Conservation (phyloP, 1,140 invertebrate genomes). For the Drosophila dunni region DNA sequence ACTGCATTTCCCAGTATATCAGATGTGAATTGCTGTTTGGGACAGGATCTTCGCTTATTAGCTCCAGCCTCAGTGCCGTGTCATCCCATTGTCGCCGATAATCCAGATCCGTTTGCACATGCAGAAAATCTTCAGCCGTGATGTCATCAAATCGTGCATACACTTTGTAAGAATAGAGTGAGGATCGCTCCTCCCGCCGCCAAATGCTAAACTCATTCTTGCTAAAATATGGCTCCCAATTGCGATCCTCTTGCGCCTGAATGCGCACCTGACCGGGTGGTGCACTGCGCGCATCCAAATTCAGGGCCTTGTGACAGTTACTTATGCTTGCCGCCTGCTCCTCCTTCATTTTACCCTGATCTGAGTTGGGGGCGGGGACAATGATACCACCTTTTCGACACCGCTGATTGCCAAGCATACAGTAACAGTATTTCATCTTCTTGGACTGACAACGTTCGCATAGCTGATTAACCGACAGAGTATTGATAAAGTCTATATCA, state of each 20-base stretch:
- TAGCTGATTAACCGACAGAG: slow-evolving; percentile 71
- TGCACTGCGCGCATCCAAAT: slow-evolving; percentile 34
- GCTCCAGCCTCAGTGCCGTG: slow-evolving; percentile 89
- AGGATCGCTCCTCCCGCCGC: slow-evolving; percentile 89
- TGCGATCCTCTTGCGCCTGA: slow-evolving; percentile 85
- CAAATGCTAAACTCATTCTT: slow-evolving; percentile 92
- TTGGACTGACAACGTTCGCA: slow-evolving; percentile 85
- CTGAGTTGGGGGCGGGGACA: slow-evolving; percentile 45
- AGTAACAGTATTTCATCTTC: slow-evolving; percentile 87
- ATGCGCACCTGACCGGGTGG: slow-evolving; percentile 80
- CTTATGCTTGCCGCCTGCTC: slow-evolving; percentile 41
- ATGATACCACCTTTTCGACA: slow-evolving; percentile 86
- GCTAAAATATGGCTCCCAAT: slow-evolving; percentile 92
- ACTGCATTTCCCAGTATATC: slow-evolving; percentile 94
- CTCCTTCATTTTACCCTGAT: slow-evolving; percentile 11
- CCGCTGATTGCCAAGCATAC: slow-evolving; percentile 86
- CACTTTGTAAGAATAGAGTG: slow-evolving; percentile 93
- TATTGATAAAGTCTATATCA: slow-evolving; percentile 76
- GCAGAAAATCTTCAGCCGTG: slow-evolving; percentile 91
- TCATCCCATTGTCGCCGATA: slow-evolving; percentile 93
- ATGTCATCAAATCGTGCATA: slow-evolving; percentile 93
- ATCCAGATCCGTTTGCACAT: slow-evolving; percentile 91
- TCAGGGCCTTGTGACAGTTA: slow-evolving; percentile 45
- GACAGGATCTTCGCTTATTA: slow-evolving; percentile 88
- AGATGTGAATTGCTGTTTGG: slow-evolving; percentile 88